Evolutionary conservation across 2,797 vertebrate genomes (phyloP), one percentile per base, ranked within the genome.

Genomic region (Cacajao melanocephalus): DNA sequence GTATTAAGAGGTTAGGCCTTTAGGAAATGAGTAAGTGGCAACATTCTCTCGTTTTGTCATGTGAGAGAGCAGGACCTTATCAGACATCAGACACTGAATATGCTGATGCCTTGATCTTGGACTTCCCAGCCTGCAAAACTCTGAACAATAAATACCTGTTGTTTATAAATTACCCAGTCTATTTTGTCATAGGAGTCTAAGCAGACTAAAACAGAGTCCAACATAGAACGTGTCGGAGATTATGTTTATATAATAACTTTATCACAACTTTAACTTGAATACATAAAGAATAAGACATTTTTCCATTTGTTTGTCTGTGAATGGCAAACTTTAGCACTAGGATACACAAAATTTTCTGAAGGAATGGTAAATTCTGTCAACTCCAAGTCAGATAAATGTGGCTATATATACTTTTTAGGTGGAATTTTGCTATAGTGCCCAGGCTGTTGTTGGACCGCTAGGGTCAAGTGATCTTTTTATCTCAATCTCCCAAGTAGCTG

Each of bases 321-420:
- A 92, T 85, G 85, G 5, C 26, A 67, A 22, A 58, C 4, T 78
- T 96, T 61, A 39, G 28, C 41, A 92, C 11, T 75, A 88, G n/a
- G 64, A 91, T 94, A 86, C 33, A 64, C 87, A 76, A 36, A 86
- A 70, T 83, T 89, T 94, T 93, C 36, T 72, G 93, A 95, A 90
- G 61, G 2, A 86, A 87, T 61, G 15, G 75, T 94, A 84, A 87
- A 95, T 81, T 87, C 5, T 15, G 44, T 93, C 26, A 84, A 83
- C 36, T 93, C 55, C 75, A 94, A 92, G 50, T 55, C 48, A 94
- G 64, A 4, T 83, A 26, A 95, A 46, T 10, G 10, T 87, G 28
- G 3, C 10, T 39, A 36, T 11, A 24, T 28, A 55, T 81, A 39
- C 48, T 20, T 55, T 8, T 80, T 39, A 39, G 7, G 20, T 52